Evolutionary conservation across 1,140 invertebrate genomes (phyloP).

Genomic region (Cydia strobilella): DNA sequence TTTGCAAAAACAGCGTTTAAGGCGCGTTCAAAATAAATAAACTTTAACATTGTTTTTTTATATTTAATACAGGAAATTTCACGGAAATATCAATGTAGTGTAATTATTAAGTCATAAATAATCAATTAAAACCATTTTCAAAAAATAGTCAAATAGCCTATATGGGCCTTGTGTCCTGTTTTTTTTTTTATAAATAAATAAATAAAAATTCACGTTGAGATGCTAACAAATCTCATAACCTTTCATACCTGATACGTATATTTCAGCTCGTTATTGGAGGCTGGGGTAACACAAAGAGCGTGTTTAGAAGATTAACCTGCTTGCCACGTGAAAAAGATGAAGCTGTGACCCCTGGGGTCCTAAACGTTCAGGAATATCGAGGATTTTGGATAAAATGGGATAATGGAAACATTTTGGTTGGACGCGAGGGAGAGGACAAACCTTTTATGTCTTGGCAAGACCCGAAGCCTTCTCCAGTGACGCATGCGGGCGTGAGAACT

Average conservation of each 20-base stretch:
- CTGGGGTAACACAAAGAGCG: constrained; percentile 1
- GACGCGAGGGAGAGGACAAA: not conserved
- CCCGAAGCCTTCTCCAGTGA: not conserved
- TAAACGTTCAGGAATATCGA: not conserved
- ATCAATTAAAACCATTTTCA: too few species aligned
- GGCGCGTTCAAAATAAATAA: too few species aligned
- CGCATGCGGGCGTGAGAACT: not conserved
- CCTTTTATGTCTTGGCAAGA: constrained; percentile 9
- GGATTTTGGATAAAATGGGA: constrained; percentile 1
- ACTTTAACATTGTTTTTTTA: too few species aligned
- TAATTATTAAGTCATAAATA: too few species aligned
- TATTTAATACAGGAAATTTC: too few species aligned
- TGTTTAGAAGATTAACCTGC: not conserved
- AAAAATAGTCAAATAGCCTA: too few species aligned
- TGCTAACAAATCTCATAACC: too few species aligned
- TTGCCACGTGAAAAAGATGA: constrained; percentile 2
- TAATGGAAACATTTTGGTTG: not conserved
- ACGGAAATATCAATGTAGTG: too few species aligned
- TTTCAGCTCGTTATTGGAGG: constrained; percentile 7
- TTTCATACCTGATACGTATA: not conserved
- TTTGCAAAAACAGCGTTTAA: too few species aligned
- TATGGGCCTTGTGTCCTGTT: too few species aligned
- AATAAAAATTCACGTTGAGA: too few species aligned
- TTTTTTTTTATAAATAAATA: too few species aligned
- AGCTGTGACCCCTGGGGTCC: not conserved